Conservation (phyloP, 37 sponge, comb jelly and placozoan genomes). For the Aphrocallistes beatrix region DNA sequence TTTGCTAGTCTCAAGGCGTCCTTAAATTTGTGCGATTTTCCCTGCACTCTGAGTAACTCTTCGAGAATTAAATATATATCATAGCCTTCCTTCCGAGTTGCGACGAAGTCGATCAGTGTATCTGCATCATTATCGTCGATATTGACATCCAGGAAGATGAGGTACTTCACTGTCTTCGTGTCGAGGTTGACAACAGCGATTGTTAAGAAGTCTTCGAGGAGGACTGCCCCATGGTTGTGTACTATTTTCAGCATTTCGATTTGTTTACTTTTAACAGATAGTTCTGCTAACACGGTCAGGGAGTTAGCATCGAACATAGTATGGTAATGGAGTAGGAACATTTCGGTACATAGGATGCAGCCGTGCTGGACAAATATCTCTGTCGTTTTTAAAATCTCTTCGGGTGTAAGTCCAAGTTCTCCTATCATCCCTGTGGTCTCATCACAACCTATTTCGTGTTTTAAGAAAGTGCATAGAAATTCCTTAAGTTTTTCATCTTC, state of each 20-base stretch:
- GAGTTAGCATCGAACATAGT: neutral
- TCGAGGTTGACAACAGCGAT: neutral
- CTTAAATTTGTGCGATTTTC: neutral
- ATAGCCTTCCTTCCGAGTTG: neutral
- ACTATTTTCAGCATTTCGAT: neutral
- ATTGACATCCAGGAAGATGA: neutral
- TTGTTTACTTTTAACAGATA: neutral
- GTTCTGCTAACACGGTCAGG: constrained; percentile 1
- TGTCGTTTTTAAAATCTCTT: neutral
- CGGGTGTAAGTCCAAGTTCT: neutral
- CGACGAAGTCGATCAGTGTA: neutral
- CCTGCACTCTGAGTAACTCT: neutral
- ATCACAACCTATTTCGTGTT: neutral
- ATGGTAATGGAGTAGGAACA: neutral
- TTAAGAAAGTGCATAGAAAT: neutral
- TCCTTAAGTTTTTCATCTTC: neutral
- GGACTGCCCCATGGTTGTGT: neutral
- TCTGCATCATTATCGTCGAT: constrained; percentile 1
- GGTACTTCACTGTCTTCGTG: neutral
- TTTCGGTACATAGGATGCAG: neutral
- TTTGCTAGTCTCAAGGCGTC: neutral
- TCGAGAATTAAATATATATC: neutral
- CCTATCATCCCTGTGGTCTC: neutral
- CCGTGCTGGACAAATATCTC: neutral
- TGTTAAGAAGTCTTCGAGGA: neutral